A percentile compares a stretch with the other conserved stretches of the same genome.
phyloP scores from a whole-genome alignment of 2,888 invertebrate species.

The Apantesis nais region DNA sequence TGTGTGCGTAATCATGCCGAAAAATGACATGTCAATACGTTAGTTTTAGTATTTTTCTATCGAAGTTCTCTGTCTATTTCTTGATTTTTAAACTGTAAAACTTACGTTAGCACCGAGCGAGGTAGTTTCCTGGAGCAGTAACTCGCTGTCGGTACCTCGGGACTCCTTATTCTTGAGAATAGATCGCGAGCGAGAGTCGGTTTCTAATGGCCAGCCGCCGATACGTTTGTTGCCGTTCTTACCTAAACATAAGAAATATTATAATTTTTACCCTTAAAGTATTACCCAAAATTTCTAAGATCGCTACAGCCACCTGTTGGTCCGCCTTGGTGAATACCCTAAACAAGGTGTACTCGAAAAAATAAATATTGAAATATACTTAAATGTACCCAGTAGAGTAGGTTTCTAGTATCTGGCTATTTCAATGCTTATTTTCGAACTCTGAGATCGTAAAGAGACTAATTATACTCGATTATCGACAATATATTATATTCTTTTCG shows the following conservation, averaged over 20 bases:
- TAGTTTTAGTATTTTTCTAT: background rate
- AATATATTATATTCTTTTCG: too few species aligned
- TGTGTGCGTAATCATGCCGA: background rate
- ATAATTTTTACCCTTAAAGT: background rate
- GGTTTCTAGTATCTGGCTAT: background rate
- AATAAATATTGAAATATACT: slow-evolving; percentile 13
- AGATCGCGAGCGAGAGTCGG: slow-evolving; percentile 79
- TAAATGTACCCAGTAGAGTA: background rate
- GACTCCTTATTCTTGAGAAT: slow-evolving; percentile 84
- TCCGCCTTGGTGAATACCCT: slow-evolving; percentile 96
- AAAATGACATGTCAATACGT: background rate
- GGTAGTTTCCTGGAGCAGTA: slow-evolving; percentile 79
- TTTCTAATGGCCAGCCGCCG: slow-evolving; percentile 74
- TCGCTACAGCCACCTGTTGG: slow-evolving; percentile 68
- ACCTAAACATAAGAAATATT: slow-evolving; percentile 56
- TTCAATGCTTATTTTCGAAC: too few species aligned
- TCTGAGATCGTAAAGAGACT: too few species aligned
- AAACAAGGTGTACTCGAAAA: slow-evolving; percentile 45
- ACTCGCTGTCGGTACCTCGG: slow-evolving; percentile 83
- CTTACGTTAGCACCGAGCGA: slow-evolving; percentile 81
- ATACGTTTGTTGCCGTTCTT: slow-evolving; percentile 81
- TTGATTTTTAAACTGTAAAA: slow-evolving; percentile 4
- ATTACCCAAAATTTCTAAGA: background rate
- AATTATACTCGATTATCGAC: too few species aligned
- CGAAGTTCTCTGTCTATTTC: background rate